These are phyloP conservation scores for Rhombomys opimus DNA, from an alignment of 2,113 vertebrate genomes.

Conservation along the genomic window DNA sequence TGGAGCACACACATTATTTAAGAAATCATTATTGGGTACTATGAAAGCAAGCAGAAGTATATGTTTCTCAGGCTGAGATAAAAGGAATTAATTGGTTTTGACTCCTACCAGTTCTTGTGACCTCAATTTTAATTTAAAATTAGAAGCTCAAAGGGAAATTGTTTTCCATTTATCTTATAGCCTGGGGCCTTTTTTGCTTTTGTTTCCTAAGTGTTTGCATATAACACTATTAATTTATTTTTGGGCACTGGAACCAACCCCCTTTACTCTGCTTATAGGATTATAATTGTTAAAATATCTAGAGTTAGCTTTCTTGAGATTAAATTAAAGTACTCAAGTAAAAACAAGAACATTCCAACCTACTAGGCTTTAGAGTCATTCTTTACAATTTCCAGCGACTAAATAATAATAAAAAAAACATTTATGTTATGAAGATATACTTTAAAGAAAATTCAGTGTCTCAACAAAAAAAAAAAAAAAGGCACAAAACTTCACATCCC, in stretches of 20 bases:
- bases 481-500: background rate
- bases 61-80: constrained; percentile 34
- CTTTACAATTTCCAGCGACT: constrained; percentile 12
- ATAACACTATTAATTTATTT: constrained; percentile 72
- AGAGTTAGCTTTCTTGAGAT: constrained; percentile 13
- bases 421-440: background rate
- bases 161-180: constrained; percentile 60
- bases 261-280: constrained; percentile 55
- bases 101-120: constrained; percentile 49
- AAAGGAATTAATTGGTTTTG: constrained; percentile 67
- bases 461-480: background rate
- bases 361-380: background rate
- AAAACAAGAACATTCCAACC: constrained; percentile 21
- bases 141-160: constrained; percentile 60
- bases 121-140: constrained; percentile 78
- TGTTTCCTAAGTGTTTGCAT: constrained; percentile 11
- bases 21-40: constrained; percentile 32
- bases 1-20: background rate
- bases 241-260: background rate
- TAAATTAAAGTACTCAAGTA: constrained; percentile 16
- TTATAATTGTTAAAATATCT: constrained; percentile 42
- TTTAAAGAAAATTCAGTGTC: background rate
- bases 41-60: constrained; percentile 34
- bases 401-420: background rate
- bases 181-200: constrained; percentile 2